Evolutionary conservation across 2,888 invertebrate species (phyloP), one percentile per base, ranked within the genome.

Genomic region (Yponomeuta malinellus): DNA sequence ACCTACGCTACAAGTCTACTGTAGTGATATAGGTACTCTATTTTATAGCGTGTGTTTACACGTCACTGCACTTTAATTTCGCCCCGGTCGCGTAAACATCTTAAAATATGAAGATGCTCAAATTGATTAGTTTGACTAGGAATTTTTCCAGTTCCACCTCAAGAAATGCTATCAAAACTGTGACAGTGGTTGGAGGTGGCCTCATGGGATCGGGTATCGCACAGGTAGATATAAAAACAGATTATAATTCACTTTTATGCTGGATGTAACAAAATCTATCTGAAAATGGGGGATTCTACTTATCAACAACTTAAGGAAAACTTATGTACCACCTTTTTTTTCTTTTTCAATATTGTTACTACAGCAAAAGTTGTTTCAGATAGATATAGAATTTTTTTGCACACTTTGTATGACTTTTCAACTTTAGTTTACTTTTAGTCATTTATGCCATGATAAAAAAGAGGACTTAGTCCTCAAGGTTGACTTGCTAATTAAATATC

Each of bases 151-250:
- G 82, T 81, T 85, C 90, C 15, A 74, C 84, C 69, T 78, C 84
- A 33, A 79, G 83, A 76, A 94, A 94, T 78, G 88, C 89, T n/a
- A 95, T 97, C 70, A 96, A 96, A 84, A 95, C 95, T 85, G 95
- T 97, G 33, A 96, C 96, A 2, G 94, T 97, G 69, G 95, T 97
- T 76, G 97, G 97, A n/a, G 96, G 96, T 64, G 97, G 97, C 8
- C 90, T 97, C 9, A 97, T 98, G 97, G 97, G 97, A 4, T 95
- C 96, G 67, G 97, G 98, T 70, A 97, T 98, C 77, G 97, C 97
- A 68, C 97, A 98, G 94, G 97, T 97, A 90, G n/a, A 43, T 33
- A 29, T n/a, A 5, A 78, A 43, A 43, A 43, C 43, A 8, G 43
- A 79, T 33, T 33, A 33, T 33, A 33, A 33, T 70, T 64, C 10